A percentile compares a stretch with the other conserved stretches of the same genome.
These are phyloP conservation scores for Odontamblyopus lacepedii DNA, from an alignment of 2,797 vertebrate species.

Conservation along the genomic window DNA sequence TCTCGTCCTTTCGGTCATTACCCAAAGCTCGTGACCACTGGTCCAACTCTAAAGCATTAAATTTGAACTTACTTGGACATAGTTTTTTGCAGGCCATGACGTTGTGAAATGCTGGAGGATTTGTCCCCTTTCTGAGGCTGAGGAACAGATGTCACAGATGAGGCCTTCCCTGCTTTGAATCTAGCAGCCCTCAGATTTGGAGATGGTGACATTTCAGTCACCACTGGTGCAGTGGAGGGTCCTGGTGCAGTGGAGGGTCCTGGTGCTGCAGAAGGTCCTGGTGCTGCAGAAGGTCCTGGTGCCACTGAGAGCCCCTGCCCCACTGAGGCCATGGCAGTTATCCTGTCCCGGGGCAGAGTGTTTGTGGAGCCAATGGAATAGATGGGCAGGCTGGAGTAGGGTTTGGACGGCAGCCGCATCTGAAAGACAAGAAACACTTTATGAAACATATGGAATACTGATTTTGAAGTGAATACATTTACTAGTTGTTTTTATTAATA, in stretches of 20 bases:
- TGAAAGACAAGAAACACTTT: constrained; percentile 51
- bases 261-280: constrained; percentile 22
- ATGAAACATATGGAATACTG: not conserved
- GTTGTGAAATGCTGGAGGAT: constrained; percentile 81
- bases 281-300: constrained; percentile 24
- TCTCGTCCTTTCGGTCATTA: too few species aligned
- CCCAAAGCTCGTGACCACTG: too few species aligned
- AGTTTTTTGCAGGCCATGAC: constrained; percentile 79
- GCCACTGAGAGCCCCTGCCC: constrained; percentile 59
- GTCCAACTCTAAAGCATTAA: not conserved
- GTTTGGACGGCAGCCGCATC: constrained; percentile 97
- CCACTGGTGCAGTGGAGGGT: not conserved
- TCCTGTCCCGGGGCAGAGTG: constrained; percentile 84
- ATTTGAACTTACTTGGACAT: constrained; percentile 75
- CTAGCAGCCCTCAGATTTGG: constrained; percentile 20
- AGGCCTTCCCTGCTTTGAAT: constrained; percentile 43
- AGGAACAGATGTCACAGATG: constrained; percentile 27
- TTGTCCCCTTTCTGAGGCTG: constrained; percentile 78
- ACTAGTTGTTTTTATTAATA: not conserved
- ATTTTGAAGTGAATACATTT: not conserved
- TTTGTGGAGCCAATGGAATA: constrained; percentile 93
- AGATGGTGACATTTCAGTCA: constrained; percentile 9
- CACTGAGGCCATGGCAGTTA: constrained; percentile 50
- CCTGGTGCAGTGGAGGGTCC: constrained; percentile 21
- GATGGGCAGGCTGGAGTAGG: constrained; percentile 92